Conservation (phyloP, 2,113 vertebrate genomes). For the Bungarus multicinctus region DNA sequence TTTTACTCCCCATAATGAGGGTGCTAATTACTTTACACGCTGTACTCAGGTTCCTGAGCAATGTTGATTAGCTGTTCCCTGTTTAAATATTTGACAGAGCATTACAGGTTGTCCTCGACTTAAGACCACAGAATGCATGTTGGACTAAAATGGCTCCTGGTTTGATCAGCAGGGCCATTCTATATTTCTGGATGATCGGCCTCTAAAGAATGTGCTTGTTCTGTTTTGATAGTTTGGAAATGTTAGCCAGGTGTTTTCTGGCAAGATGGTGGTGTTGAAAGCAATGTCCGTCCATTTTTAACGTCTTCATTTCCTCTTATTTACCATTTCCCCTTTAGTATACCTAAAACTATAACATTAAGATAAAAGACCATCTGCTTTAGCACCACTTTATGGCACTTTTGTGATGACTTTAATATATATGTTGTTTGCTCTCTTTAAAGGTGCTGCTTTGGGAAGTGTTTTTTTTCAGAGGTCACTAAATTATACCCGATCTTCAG, state of each 20-base stretch:
- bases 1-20: background rate
- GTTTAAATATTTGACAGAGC: background rate
- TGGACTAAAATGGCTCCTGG: background rate
- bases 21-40: background rate
- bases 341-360: background rate
- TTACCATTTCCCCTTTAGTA: background rate
- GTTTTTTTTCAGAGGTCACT: background rate
- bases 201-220: background rate
- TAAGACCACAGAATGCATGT: background rate
- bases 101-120: background rate
- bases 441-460: conserved; percentile 4
- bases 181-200: background rate
- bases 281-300: background rate
- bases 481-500: background rate
- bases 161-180: background rate
- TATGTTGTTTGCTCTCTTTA: background rate
- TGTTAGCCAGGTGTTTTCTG: conserved; percentile 22
- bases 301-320: background rate
- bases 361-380: conserved; percentile 9
- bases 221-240: background rate
- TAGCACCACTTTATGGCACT: background rate
- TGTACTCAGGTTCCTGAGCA: background rate
- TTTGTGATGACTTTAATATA: background rate
- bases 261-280: background rate
- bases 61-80: background rate